Evolutionary conservation across 2,888 invertebrate species (phyloP), one percentile per base, ranked within the genome.

Genomic region (Carabus problematicus): DNA sequence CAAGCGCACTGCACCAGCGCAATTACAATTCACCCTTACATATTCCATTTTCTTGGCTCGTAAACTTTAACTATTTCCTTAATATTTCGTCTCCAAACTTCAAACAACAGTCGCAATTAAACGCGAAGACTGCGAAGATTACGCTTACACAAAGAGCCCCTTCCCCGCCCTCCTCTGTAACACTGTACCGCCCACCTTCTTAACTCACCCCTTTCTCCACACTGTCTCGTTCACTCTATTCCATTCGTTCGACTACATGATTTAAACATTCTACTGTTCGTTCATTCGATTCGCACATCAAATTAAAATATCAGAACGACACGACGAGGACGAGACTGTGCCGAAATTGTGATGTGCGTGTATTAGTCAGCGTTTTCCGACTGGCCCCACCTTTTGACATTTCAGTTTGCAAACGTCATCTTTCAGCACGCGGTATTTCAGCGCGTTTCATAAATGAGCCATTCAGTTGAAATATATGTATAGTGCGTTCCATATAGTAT

Each of bases 11-110:
- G 29, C 29, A 29, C 41, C 63, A 63, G 58, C 40, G 40, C 58
- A 58, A 66, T 66, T 49, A 66, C 58, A 66, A 66, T 59, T n/a
- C 40, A 58, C 58, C 66, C 58, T 59, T 47, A 58, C 56, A 59
- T 59, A 66, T 59, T 59, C 59, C 56, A 66, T 66, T 66, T 66
- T 56, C 64, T 66, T 56, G 45, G 47, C 45, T 66, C 64, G 59
- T 66, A 66, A 66, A 66, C 58, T 66, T 66, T 66, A 59, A 66
- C 59, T 66, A 66, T 59, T 45, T 56, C 56, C 64, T 55, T 45
- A 45, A 64, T 64, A 56, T 43, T 58, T 56, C 66, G 66, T 52
- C 63, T 39, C 16, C 14, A 66, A 59, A 66, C 49, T 66, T 66
- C 58, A 66, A 58, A 66, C 58, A 66, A 59, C 66, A 59, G 45